phyloP scores from a whole-genome alignment of 2,113 vertebrate species.

The Sinosuthora webbiana region DNA sequence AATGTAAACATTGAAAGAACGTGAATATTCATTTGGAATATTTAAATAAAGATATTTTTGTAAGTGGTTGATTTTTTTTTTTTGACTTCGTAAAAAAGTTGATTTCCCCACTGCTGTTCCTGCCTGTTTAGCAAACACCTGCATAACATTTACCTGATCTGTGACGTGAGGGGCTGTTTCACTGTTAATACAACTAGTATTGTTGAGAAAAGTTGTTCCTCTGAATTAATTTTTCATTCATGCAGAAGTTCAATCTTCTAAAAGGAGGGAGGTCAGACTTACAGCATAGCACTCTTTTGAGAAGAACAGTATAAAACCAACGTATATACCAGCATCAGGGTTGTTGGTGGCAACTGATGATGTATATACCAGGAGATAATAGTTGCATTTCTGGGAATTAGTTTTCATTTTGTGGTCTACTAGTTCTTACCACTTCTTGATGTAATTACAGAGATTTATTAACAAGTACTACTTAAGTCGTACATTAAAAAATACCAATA shows the following conservation, averaged over 20 bases:
- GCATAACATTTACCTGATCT: not conserved
- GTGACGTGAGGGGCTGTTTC: not conserved
- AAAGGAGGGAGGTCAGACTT: not conserved
- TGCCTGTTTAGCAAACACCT: not conserved
- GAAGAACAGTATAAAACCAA: not conserved
- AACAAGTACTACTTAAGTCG: not conserved
- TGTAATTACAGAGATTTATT: not conserved
- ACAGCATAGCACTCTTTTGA: not conserved
- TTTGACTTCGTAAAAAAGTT: not conserved
- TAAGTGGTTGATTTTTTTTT: not conserved
- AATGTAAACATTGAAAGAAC: not conserved
- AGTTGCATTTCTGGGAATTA: not conserved
- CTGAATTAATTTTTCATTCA: not conserved
- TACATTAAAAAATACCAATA: not conserved
- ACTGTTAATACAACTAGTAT: not conserved
- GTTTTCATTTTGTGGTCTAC: not conserved
- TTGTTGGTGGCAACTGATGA: not conserved
- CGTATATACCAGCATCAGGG: not conserved
- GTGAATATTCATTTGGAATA: not conserved
- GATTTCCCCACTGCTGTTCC: not conserved
- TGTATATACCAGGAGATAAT: not conserved
- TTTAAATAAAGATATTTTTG: not conserved
- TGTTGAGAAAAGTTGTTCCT: not conserved
- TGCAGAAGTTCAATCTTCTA: not conserved
- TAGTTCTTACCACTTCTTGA: not conserved